These are phyloP conservation scores for Hozukius guyotensis DNA, from an alignment of 2,797 vertebrate genomes.

Conservation along the genomic window DNA sequence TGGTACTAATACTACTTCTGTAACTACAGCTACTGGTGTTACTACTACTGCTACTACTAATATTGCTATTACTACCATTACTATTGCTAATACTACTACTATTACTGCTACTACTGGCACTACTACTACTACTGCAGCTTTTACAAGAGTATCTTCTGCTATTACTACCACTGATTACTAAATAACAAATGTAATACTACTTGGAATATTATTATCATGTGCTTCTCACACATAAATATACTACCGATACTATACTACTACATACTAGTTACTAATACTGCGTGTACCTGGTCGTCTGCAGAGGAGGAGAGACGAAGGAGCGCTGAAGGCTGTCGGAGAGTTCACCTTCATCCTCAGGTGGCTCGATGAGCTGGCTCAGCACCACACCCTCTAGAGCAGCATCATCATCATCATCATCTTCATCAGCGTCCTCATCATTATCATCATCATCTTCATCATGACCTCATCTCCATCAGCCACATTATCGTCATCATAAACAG, in stretches of 20 bases:
- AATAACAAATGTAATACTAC: neutral
- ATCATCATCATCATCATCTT: neutral
- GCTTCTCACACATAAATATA: neutral
- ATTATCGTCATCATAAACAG: neutral
- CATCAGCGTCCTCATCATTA: neutral
- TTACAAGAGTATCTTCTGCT: neutral
- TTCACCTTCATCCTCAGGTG: conserved; percentile 67
- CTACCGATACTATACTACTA: neutral
- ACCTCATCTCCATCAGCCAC: neutral
- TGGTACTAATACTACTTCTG: no score
- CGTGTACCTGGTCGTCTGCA: neutral
- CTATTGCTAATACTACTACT: no score
- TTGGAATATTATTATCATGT: neutral
- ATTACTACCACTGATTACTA: neutral
- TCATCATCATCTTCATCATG: neutral
- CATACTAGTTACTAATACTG: neutral
- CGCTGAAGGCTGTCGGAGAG: conserved; percentile 59
- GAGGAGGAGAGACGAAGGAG: conserved; percentile 34
- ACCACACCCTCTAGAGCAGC: conserved; percentile 5
- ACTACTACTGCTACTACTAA: neutral
- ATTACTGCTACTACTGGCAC: no score
- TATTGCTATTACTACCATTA: neutral
- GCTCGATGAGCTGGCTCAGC: conserved; percentile 55
- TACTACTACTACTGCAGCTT: neutral
- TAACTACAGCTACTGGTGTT: no score